phyloP scores from a whole-genome alignment of 30 jellyfish, hydroid and myxozoan genomes.

The Aurelia sp. region DNA sequence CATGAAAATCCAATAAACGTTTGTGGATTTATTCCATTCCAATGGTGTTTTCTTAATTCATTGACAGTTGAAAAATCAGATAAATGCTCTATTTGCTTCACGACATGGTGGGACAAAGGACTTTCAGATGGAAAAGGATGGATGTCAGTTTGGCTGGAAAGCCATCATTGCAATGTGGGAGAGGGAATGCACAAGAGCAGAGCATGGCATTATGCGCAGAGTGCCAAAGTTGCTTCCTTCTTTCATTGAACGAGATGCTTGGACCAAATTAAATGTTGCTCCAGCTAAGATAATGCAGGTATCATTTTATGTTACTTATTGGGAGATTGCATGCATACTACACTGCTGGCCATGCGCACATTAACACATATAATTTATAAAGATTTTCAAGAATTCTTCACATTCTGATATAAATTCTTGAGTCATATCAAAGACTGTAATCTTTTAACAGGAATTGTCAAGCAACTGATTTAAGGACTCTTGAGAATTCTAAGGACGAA shows the following conservation, averaged over 20 bases:
- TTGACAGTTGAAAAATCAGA: constrained; percentile 51
- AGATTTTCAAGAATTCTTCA: constrained; percentile 20
- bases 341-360: constrained; percentile 25
- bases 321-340: constrained; percentile 10
- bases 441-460: constrained; percentile 4
- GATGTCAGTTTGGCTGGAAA: constrained; percentile 35
- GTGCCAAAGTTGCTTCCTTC: constrained; percentile 53
- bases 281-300: constrained; percentile 57
- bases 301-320: not conserved
- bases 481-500: constrained; percentile 21
- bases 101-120: constrained; percentile 54
- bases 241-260: constrained; percentile 44
- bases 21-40: not conserved
- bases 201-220: constrained; percentile 42
- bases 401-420: constrained; percentile 11
- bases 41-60: constrained; percentile 12
- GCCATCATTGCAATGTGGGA: constrained; percentile 43
- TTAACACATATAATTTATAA: not conserved
- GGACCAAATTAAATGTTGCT: constrained; percentile 43
- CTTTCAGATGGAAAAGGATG: constrained; percentile 31
- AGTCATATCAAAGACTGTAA: constrained; percentile 18
- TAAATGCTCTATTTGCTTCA: constrained; percentile 51
- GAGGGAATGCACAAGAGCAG: constrained; percentile 54
- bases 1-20: constrained; percentile 3
- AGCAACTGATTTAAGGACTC: constrained; percentile 21